Conservation (phyloP, 2,113 vertebrate species). For the Dolichallabes microphthalmus region DNA sequence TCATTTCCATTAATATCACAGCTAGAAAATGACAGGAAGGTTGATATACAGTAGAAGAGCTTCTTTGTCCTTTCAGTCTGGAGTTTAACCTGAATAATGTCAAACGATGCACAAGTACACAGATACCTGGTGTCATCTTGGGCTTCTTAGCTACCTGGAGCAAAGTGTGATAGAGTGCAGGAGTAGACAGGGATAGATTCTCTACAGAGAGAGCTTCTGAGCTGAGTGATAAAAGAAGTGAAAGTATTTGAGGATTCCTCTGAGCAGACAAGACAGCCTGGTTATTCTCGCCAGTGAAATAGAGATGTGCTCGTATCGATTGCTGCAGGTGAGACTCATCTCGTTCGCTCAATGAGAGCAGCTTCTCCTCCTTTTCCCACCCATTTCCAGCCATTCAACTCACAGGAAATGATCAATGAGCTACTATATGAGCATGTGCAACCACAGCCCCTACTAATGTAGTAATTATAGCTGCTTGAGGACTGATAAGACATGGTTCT, state of each 20-base stretch:
- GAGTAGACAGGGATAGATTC: background rate
- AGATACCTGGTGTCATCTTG: background rate
- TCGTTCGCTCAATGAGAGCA: constrained; percentile 22
- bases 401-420: constrained; percentile 40
- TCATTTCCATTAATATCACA: background rate
- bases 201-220: background rate
- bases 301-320: constrained; percentile 42
- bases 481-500: constrained; percentile 25
- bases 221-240: constrained; percentile 4
- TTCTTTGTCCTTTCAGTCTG: background rate
- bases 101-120: background rate
- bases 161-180: background rate
- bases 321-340: constrained; percentile 35
- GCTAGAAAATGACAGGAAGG: background rate
- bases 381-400: constrained; percentile 23
- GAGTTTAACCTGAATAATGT: background rate
- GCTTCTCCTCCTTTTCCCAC: constrained; percentile 22
- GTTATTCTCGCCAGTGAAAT: constrained; percentile 16
- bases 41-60: background rate
- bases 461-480: constrained; percentile 40
- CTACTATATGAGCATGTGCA: constrained; percentile 25
- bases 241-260: background rate
- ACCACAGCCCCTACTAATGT: constrained; percentile 5
- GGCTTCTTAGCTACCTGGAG: background rate
- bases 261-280: background rate